Evolutionary conservation across 2,888 invertebrate genomes (phyloP).

Genomic region (Tachina lurida): DNA sequence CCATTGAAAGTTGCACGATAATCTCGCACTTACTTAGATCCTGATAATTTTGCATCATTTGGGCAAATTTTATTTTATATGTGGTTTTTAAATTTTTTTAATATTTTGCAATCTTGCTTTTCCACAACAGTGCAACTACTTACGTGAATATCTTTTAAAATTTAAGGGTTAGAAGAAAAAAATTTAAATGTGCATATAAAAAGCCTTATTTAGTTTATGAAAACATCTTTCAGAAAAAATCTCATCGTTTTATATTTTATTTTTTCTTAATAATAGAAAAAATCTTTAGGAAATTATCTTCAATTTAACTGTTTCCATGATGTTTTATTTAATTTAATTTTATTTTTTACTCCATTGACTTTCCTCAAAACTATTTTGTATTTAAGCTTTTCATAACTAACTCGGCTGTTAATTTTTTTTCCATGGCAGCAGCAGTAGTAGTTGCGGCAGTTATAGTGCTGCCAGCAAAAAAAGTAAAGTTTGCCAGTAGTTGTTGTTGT

Average conservation of each 20-base stretch:
- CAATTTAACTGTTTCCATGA: constrained; percentile 72
- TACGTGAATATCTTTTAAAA: too few species aligned
- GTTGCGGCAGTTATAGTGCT: constrained; percentile 34
- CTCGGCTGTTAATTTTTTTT: constrained; percentile 49
- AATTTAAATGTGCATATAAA: background rate
- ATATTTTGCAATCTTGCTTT: too few species aligned
- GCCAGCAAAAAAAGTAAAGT: constrained; percentile 27
- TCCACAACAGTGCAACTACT: too few species aligned
- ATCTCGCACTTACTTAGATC: too few species aligned
- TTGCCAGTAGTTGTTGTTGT: constrained; percentile 48
- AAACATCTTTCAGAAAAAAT: constrained; percentile 13
- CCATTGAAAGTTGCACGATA: too few species aligned
- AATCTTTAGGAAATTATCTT: constrained; percentile 57
- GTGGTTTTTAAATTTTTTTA: too few species aligned
- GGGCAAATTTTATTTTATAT: too few species aligned
- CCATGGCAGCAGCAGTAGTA: background rate
- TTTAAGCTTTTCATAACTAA: constrained; percentile 57
- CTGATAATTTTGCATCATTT: too few species aligned
- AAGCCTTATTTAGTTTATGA: constrained; percentile 8
- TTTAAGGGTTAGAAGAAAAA: too few species aligned
- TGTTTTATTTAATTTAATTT: constrained; percentile 75
- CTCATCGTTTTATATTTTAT: background rate
- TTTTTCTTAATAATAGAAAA: background rate
- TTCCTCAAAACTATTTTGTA: constrained; percentile 46
- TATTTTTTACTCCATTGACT: constrained; percentile 40